Percentiles rank a stretch among this genome's conserved stretches.
Evolutionary conservation across 2,888 invertebrate genomes (phyloP).

Genomic region (Campoplex capitator): DNA sequence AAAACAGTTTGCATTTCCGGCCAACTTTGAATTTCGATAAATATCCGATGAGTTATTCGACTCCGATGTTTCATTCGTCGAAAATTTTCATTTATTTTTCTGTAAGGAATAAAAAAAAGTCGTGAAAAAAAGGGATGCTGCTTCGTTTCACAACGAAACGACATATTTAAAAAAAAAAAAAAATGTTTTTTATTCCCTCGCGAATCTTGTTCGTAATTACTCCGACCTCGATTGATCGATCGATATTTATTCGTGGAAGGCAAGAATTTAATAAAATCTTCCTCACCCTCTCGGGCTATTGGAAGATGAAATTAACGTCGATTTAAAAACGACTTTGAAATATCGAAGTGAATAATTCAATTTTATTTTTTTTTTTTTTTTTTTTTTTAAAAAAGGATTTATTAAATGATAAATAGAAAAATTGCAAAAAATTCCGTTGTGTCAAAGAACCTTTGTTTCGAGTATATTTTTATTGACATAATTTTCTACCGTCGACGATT

Average conservation of each 20-base stretch:
- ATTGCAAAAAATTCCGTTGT: not conserved
- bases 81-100: not conserved
- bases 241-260: constrained; percentile 19
- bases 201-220: constrained; percentile 5
- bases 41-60: no score
- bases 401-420: not conserved
- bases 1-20: not conserved
- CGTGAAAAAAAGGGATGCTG: not conserved
- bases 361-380: not conserved
- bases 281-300: not conserved
- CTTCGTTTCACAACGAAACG: not conserved
- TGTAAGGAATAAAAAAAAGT: not conserved
- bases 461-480: not conserved
- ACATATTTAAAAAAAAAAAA: not conserved
- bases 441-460: not conserved
- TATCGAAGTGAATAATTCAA: not conserved
- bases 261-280: constrained; percentile 3
- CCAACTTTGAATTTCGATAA: no score
- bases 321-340: not conserved
- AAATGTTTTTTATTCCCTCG: not conserved
- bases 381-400: not conserved
- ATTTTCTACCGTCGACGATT: not conserved
- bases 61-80: not conserved
- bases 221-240: constrained; percentile 10
- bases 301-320: not conserved